phyloP scores from a whole-genome alignment of 2,113 vertebrate genomes.

The Lynx canadensis region DNA sequence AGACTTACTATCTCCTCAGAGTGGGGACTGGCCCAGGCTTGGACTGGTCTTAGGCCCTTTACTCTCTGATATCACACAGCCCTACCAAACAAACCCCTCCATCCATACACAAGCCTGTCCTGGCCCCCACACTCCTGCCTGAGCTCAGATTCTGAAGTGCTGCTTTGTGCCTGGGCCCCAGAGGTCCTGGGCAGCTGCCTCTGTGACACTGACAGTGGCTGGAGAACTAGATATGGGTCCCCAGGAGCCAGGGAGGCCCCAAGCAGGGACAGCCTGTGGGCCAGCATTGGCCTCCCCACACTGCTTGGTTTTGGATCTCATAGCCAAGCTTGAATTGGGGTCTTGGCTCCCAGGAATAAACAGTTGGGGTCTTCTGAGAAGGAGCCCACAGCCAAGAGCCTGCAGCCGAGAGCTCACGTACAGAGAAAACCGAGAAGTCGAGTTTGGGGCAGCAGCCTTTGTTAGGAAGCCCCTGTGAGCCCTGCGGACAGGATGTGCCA shows the following conservation, averaged over 20 bases:
- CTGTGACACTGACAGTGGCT: background rate
- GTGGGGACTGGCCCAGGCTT: background rate
- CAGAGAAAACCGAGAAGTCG: background rate
- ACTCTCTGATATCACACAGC: background rate
- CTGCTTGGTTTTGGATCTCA: background rate
- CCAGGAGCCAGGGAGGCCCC: background rate
- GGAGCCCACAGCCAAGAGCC: background rate
- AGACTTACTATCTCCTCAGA: background rate
- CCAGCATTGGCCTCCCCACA: accelerated
- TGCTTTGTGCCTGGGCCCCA: background rate
- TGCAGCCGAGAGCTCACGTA: accelerated
- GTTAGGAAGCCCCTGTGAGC: background rate
- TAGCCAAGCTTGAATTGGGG: background rate
- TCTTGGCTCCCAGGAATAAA: background rate
- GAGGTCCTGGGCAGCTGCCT: background rate
- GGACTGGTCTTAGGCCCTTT: background rate
- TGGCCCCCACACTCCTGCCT: background rate
- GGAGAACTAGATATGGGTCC: too few relatives aligned
- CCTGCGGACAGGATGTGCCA: background rate
- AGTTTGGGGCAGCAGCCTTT: accelerated
- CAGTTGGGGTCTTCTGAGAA: background rate
- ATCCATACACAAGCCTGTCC: background rate
- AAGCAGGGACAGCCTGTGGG: accelerated
- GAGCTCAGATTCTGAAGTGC: background rate
- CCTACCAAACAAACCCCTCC: too few relatives aligned